phyloP scores from a whole-genome alignment of 1,140 invertebrate species.

The Sycobia sp. region DNA sequence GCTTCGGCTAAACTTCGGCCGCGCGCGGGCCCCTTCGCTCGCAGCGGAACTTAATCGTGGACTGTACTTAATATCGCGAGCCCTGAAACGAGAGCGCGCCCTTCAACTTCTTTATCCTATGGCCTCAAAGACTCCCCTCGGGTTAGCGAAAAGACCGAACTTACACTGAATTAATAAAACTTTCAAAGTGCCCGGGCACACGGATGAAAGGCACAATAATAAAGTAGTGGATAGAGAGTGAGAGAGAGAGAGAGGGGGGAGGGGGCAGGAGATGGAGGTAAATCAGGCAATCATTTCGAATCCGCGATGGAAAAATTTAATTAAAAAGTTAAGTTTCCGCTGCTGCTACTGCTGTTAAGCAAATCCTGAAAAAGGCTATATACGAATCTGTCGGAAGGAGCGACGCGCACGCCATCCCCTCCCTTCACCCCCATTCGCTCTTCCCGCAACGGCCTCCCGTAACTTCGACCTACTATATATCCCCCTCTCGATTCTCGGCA shows the following conservation, averaged over 20 bases:
- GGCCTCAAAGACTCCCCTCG: too few species aligned
- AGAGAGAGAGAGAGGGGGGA: not conserved
- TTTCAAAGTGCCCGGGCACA: not conserved
- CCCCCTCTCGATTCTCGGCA: too few species aligned
- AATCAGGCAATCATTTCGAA: slow-evolving; percentile 19
- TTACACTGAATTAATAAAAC: slow-evolving; percentile 21
- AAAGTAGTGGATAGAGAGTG: too few species aligned
- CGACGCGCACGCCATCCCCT: not conserved
- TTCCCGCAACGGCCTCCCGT: too few species aligned
- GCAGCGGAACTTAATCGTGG: too few species aligned
- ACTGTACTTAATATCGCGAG: too few species aligned
- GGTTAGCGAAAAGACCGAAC: not conserved
- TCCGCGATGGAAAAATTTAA: slow-evolving; percentile 23
- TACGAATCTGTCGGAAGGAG: not conserved
- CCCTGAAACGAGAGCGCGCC: too few species aligned
- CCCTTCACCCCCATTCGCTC: not conserved
- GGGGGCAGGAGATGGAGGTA: not conserved
- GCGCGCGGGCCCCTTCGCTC: too few species aligned
- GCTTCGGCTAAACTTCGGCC: too few species aligned
- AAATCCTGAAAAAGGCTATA: slow-evolving; percentile 19
- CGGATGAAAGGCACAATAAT: not conserved
- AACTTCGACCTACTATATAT: too few species aligned
- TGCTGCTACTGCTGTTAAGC: not conserved
- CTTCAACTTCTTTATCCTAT: too few species aligned
- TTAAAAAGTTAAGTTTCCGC: slow-evolving; percentile 25